Evolutionary conservation across 35 echinoderm and acorn worm species (phyloP), one percentile per base, ranked within the genome.

Genomic region (Patiria miniata): DNA sequence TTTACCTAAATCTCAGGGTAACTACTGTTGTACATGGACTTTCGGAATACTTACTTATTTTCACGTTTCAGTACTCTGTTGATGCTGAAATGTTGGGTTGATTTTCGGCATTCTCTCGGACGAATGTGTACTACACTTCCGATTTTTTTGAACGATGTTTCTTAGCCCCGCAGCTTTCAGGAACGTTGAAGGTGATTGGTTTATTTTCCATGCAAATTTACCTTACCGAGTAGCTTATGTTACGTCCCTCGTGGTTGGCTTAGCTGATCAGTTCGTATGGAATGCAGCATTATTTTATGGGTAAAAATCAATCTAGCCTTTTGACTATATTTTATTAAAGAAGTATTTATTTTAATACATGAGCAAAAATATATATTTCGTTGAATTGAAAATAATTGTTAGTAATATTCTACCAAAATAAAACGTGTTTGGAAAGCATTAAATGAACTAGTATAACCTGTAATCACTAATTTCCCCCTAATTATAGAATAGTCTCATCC

Each of bases 101-200:
- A 73, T 28, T 73, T 73, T 73, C 26, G 65, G 65, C 65, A 73
- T 73, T 73, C 65, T 73, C 34, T 73, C 65, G 26, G 26, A 73
- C 65, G 65, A 73, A 73, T 26, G 65, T 34, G 65, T 73, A 36
- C 37, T 32, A 56, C 57, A 90, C 79, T 90, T 90, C 80, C 87
- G 87, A 82, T 90, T 81, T 90, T 89, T 90, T 79, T 73, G 65
- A 73, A 73, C 65, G 65, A 73, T 73, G 65, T 73, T 73, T 73
- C 65, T 73, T 23, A 36, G 65, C 34, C 34, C 26, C 65, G 34
- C 26, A 55, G 68, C 85, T 78, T 53, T 87, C 23, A 78, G 77
- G 50, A 78, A 87, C 85, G 26, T 23, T 12, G 32, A 58, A 29
- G 37, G 5, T 39, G 73, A 87, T 87, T 87, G 85, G 85, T 21